Base-by-base conservation (phyloP, 2,888 invertebrate genomes). In the Antheraea yamamai region DNA sequence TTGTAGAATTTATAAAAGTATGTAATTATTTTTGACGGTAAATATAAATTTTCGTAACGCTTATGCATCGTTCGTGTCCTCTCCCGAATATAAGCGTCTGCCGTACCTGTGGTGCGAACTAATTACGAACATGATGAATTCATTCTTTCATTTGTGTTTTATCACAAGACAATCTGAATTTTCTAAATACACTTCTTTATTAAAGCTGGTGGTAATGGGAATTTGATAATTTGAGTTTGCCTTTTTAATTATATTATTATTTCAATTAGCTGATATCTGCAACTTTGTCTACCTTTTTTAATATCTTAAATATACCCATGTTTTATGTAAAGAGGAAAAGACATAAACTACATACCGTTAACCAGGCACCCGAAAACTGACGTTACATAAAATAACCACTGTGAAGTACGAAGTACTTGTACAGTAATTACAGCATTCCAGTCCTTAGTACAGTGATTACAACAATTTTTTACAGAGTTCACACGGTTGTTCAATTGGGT, bases 81-180 rank as follows among this genome's bases (percentile, higher is more conserved):
- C 20, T 18, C 35, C 35, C 35, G 30, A 30, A 68, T 16, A 68
- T 30, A 35, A 68, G 68, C 68, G 30, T 18, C 68, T 68, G 26
- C 68, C 12, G 10, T 68, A 61, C 35, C 35, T 35, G 68, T 35
- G 68, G 68, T 18, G 35, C 68, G 20, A 68, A 68, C 68, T 68
- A 68, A 68, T 68, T 68, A 68, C 68, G 30, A 68, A 35, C 68
- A 68, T 68, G 68, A 68, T 68, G 35, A 68, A 68, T 35, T 61
- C 35, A 68, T 68, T 68, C 20, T 61, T 61, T 61, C 61, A 61
- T 61, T 61, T 61, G 61, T 23, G 61, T 61, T 61, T 61, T 23
- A 23, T 61, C 61, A 23, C n/a, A 61, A 12, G n/a, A 61, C n/a
- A 61, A 61, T 61, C 61, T 23, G 8, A n/a, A n/a, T 61, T 61